These are phyloP conservation scores for Neocrepidodera transversa DNA, from an alignment of 2,888 invertebrate species.

Conservation along the genomic window DNA sequence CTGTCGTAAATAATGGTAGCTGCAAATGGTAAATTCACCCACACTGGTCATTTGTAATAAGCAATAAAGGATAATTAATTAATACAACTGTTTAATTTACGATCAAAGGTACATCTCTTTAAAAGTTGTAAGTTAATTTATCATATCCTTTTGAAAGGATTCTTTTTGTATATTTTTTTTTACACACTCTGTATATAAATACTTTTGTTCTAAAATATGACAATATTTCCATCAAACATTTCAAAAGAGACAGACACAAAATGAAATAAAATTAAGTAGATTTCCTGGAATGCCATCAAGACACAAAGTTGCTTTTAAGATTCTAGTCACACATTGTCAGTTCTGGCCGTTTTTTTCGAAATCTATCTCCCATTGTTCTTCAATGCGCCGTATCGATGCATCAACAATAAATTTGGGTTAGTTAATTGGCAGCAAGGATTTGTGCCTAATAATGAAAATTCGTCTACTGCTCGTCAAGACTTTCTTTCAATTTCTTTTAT, in stretches of 20 bases:
- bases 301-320: constrained; percentile 31
- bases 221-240: too few relatives aligned
- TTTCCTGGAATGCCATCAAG: constrained; percentile 33
- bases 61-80: constrained; percentile 54
- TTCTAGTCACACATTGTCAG: constrained; percentile 35
- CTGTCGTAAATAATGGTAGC: constrained; percentile 54
- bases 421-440: constrained; percentile 53
- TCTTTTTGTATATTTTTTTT: background rate
- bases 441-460: constrained; percentile 42
- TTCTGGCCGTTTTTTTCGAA: constrained; percentile 33
- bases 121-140: constrained; percentile 35
- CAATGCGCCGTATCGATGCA: constrained; percentile 55
- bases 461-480: constrained; percentile 38
- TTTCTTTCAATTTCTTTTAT: background rate
- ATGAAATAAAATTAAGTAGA: background rate
- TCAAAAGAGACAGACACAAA: background rate
- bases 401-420: constrained; percentile 54
- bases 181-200: background rate
- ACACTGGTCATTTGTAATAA: constrained; percentile 51
- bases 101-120: constrained; percentile 39
- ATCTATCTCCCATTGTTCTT: constrained; percentile 50
- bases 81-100: constrained; percentile 50
- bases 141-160: constrained; percentile 7
- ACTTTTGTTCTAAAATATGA: too few relatives aligned
- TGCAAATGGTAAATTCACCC: constrained; percentile 53